Evolutionary conservation across 2,797 vertebrate genomes (phyloP), one percentile per base, ranked within the genome.

Genomic region (Lacerta bilineata): DNA sequence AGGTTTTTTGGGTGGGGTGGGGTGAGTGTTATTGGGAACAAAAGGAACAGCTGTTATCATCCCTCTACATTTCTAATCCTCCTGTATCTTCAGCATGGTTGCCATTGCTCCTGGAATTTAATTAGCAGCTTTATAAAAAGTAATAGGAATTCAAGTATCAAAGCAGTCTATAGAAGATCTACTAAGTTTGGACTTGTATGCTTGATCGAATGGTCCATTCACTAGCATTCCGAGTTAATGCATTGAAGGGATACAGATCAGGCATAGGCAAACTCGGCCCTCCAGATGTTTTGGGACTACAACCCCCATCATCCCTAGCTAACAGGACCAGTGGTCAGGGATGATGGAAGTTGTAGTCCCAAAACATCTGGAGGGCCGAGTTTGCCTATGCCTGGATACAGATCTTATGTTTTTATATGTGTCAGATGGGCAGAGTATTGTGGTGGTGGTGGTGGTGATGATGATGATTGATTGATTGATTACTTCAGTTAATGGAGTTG

Each of bases 81-180:
- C 33, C 72, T 74, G 33, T 36, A 39, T 39, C 72, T 74, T 39
- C 72, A 18, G 33, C 36, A 64, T 78, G 83, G 87, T 92, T 80
- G 83, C 41, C 87, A 3, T 72, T 29, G 1, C 72, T 88, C 11
- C n/a, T 80, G 90, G 55, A 69, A 88, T 91, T 90, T 90, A 8
- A 84, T 79, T 46, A 87, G 78, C 72, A 86, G 78, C 39, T 92
- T 84, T 88, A n/a, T 91, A 88, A 71, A 29, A 46, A n/a, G 41
- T 79, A 68, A 78, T 76, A 90, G 46, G 43, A 80, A 83, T 77
- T 83, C 3, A 61, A n/a, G 29, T 33, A 2, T 68, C 46, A 75
- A 9, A 85, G 77, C 55, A 17, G 1, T 87, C 92, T 90, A 69
- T 90, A 91, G 90, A 76, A 90, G 23, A 13, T 27, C 9, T 61